Conservation (phyloP, 1,140 invertebrate species). For the Philotrypesis tridentata region DNA sequence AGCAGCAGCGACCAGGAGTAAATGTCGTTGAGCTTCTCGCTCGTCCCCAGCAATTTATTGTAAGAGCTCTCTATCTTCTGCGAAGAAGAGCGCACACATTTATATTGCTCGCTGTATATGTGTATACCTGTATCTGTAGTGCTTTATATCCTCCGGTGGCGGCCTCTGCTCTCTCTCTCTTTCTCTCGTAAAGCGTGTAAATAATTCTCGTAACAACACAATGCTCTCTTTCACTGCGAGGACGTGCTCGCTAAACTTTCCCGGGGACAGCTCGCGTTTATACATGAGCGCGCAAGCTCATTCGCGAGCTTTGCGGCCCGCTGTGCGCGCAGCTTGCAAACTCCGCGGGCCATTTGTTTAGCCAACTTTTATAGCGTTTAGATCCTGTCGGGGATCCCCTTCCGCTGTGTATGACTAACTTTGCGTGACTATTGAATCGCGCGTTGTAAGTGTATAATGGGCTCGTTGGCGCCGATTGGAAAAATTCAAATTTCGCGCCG, state of each 20-base stretch:
- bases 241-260: not conserved
- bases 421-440: no score
- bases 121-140: no score
- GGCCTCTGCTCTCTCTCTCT: no score
- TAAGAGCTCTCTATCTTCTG: conserved; percentile 65
- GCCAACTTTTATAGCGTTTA: not conserved
- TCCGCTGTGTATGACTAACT: no score
- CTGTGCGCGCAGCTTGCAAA: no score
- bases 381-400: not conserved
- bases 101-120: no score
- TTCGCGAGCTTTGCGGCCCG: not conserved
- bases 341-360: not conserved
- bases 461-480: no score
- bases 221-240: no score
- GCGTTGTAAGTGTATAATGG: no score
- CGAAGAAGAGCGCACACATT: not conserved
- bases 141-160: no score
- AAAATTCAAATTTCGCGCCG: no score
- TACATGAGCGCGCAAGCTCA: not conserved
- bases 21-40: conserved; percentile 56
- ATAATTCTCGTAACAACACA: not conserved
- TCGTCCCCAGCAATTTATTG: conserved; percentile 59
- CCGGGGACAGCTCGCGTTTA: not conserved
- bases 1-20: conserved; percentile 62
- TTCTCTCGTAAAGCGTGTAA: conserved; percentile 56